Evolutionary conservation across 35 echinoderm and acorn worm species (phyloP).

Genomic region (Diadema setosum): DNA sequence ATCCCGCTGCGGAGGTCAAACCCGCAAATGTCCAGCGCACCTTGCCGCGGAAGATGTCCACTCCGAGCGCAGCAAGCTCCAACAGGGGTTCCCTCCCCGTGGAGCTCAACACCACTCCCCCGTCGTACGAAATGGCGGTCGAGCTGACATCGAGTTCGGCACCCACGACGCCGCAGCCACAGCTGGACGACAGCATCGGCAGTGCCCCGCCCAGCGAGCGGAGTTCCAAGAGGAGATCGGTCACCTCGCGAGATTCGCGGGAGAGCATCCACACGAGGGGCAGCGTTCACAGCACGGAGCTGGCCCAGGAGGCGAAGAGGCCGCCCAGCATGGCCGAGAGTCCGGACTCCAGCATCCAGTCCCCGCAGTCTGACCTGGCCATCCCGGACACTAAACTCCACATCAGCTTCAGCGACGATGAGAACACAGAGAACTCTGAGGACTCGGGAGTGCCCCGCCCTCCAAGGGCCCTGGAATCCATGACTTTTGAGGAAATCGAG

Average conservation of each 20-base stretch:
- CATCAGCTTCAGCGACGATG: constrained; percentile 98
- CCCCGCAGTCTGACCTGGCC: constrained; percentile 29
- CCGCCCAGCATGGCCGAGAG: not conserved
- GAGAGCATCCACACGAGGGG: not conserved
- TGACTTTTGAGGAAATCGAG: constrained; percentile 91
- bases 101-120: not conserved
- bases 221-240: not conserved
- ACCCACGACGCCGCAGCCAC: not conserved
- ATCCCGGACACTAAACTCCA: constrained; percentile 77
- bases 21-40: not conserved
- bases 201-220: not conserved
- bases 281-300: not conserved
- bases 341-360: not conserved
- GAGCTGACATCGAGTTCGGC: not conserved
- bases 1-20: constrained; percentile 6
- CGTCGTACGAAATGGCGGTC: not conserved
- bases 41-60: not conserved
- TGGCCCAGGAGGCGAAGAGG: not conserved
- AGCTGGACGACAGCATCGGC: not conserved
- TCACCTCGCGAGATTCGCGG: not conserved
- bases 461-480: constrained; percentile 78
- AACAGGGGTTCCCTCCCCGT: not conserved
- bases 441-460: constrained; percentile 90
- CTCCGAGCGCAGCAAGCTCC: not conserved
- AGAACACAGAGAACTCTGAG: constrained; percentile 96